phyloP scores from a whole-genome alignment of 2,113 vertebrate genomes.

The Sialia sialis region DNA sequence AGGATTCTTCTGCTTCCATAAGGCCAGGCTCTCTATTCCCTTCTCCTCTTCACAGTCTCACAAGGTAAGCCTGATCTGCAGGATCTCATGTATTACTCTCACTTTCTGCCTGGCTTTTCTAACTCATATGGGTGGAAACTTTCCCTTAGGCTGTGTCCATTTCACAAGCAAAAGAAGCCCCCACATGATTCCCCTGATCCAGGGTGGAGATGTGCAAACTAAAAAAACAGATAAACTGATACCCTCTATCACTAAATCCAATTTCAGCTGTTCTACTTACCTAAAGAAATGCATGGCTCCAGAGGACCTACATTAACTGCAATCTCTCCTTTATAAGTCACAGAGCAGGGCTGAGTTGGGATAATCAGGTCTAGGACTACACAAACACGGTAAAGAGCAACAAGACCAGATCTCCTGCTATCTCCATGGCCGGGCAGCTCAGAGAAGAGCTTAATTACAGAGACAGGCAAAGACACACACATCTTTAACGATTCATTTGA shows the following conservation, averaged over 20 bases:
- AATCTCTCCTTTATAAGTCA: background rate
- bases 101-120: background rate
- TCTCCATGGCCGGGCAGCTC: background rate
- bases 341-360: background rate
- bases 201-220: background rate
- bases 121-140: accelerated
- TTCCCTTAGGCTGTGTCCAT: background rate
- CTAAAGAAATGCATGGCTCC: background rate
- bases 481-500: background rate
- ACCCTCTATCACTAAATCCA: background rate
- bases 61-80: background rate
- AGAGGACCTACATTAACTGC: background rate
- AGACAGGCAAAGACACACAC: background rate
- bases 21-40: background rate
- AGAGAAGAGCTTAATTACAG: background rate
- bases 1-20: background rate
- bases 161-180: background rate
- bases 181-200: background rate
- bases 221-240: background rate
- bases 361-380: background rate
- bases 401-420: background rate
- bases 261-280: background rate
- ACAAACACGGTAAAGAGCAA: background rate
- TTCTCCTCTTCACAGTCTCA: background rate
- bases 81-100: background rate